phyloP scores from a whole-genome alignment of 2,797 vertebrate species.

The Gorsachius magnificus region DNA sequence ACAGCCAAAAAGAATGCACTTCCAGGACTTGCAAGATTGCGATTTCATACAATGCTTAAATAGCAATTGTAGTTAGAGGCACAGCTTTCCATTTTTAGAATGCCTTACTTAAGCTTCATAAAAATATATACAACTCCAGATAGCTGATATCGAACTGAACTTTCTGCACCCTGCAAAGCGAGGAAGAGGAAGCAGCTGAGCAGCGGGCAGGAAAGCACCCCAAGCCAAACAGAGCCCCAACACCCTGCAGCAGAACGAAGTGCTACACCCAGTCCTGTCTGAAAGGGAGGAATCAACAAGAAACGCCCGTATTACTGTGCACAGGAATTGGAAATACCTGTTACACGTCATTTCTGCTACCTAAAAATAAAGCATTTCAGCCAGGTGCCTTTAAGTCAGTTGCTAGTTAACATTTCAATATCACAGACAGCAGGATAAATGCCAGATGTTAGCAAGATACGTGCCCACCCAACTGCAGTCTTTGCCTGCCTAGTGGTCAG shows the following conservation, averaged over 20 bases:
- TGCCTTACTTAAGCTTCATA: not conserved
- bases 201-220: not conserved
- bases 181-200: not conserved
- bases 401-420: not conserved
- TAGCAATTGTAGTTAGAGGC: not conserved
- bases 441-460: not conserved
- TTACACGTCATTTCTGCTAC: not conserved
- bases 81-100: slow-evolving; percentile 21
- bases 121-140: not conserved
- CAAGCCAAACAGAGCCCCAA: accelerated
- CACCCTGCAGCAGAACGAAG: not conserved
- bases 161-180: accelerated
- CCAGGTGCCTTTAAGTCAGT: not conserved
- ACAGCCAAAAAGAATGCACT: slow-evolving; percentile 54
- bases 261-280: accelerated
- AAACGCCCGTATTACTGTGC: accelerated
- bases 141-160: not conserved
- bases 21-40: not conserved
- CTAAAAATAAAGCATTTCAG: not conserved
- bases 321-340: accelerated
- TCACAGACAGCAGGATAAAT: not conserved
- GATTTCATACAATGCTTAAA: not conserved
- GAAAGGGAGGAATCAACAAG: not conserved
- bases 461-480: not conserved
- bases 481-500: not conserved